Conservation (phyloP, 2,888 invertebrate species). For the Eilema griseolum region DNA sequence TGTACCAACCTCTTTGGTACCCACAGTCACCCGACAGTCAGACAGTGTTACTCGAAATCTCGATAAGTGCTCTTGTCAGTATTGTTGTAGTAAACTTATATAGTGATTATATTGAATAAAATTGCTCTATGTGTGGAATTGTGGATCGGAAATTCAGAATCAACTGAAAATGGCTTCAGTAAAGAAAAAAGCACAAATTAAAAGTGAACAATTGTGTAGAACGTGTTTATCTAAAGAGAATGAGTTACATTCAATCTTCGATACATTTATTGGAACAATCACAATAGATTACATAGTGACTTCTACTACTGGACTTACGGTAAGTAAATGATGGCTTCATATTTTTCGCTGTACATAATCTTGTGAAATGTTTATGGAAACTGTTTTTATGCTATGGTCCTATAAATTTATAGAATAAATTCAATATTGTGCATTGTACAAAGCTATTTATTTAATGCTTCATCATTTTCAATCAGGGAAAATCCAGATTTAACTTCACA, state of each 20-base stretch:
- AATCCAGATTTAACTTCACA: not conserved
- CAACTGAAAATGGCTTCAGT: conserved; percentile 57
- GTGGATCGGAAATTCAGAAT: not conserved
- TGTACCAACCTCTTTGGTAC: no score
- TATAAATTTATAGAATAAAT: not conserved
- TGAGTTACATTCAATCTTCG: conserved; percentile 71
- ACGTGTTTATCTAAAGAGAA: conserved; percentile 78
- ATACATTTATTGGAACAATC: conserved; percentile 58
- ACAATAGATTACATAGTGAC: conserved; percentile 66
- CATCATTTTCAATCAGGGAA: not conserved
- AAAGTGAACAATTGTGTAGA: conserved; percentile 73
- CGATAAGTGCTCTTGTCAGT: not conserved
- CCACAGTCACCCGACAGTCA: no score
- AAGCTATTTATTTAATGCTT: not conserved
- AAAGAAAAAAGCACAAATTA: conserved; percentile 57
- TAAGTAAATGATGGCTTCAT: conserved; percentile 61
- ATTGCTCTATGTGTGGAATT: not conserved
- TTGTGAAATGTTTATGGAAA: not conserved
- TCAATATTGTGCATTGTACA: not conserved
- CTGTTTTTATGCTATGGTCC: not conserved
- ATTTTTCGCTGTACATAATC: not conserved
- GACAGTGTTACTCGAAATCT: no score
- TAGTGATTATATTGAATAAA: no score
- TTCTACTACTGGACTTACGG: conserved; percentile 73
- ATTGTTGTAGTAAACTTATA: not conserved